phyloP scores from a whole-genome alignment of 2,888 invertebrate genomes.

The Coelopa pilipes region DNA sequence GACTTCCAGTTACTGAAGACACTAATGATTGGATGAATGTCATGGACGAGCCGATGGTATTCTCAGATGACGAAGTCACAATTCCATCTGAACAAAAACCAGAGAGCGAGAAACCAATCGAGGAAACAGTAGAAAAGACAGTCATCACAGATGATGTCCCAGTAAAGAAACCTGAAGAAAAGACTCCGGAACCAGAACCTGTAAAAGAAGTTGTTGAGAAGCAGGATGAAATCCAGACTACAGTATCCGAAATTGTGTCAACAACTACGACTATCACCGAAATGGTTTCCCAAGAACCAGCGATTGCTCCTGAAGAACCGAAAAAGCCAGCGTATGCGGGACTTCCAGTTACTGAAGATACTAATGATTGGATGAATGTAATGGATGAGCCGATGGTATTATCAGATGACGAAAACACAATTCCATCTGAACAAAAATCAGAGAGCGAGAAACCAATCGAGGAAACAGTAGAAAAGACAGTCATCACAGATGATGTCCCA shows the following conservation, averaged over 20 bases:
- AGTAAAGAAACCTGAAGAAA: neutral
- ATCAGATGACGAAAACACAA: slow-evolving; percentile 49
- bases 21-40: slow-evolving; percentile 59
- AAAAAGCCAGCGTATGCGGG: slow-evolving; percentile 52
- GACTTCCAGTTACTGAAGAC: slow-evolving; percentile 58
- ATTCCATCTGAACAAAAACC: neutral
- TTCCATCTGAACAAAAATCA: slow-evolving; percentile 32
- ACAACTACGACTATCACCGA: neutral
- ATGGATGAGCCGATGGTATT: slow-evolving; percentile 60
- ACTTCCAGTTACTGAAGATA: slow-evolving; percentile 48
- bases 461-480: neutral
- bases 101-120: slow-evolving; percentile 39
- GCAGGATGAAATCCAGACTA: neutral
- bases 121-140: neutral
- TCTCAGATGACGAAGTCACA: slow-evolving; percentile 51
- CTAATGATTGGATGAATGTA: slow-evolving; percentile 57
- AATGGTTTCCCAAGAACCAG: neutral
- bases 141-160: neutral
- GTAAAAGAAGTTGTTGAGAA: neutral
- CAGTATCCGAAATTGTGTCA: neutral
- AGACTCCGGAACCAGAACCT: neutral
- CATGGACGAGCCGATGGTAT: slow-evolving; percentile 56
- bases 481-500: neutral
- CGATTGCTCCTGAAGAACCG: slow-evolving; percentile 20
- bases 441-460: slow-evolving; percentile 4